These are phyloP conservation scores for Pelodiscus sinensis DNA, from an alignment of 2,113 vertebrate species.

Conservation along the genomic window DNA sequence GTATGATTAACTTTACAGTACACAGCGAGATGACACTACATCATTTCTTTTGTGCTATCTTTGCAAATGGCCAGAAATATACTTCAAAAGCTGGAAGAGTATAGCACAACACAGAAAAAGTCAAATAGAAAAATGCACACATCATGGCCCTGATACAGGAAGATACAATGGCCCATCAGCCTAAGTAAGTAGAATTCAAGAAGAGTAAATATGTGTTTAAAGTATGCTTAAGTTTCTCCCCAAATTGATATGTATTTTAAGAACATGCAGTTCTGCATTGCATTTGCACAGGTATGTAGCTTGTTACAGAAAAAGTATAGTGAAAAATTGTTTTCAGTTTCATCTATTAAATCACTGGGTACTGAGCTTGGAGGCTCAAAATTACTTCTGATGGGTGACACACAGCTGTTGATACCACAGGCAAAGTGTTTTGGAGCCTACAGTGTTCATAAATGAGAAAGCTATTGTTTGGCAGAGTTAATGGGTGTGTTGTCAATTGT, in stretches of 20 bases:
- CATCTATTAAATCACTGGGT: background rate
- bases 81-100: background rate
- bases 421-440: background rate
- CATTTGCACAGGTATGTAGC: background rate
- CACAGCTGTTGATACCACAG: background rate
- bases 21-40: background rate
- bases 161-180: too few species aligned
- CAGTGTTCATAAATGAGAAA: background rate
- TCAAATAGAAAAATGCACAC: background rate
- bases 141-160: background rate
- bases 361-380: background rate
- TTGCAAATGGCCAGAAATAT: background rate
- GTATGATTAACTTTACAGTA: background rate
- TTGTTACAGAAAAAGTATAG: fast-evolving
- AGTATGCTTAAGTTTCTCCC: background rate
- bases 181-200: background rate
- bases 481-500: background rate
- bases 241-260: background rate
- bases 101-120: background rate
- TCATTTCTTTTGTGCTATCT: background rate
- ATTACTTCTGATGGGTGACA: background rate
- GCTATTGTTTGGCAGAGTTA: background rate
- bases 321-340: background rate
- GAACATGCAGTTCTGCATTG: background rate
- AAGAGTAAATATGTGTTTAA: background rate